Evolutionary conservation across 1,140 invertebrate species (phyloP).

Genomic region (Zaprionus ornatus): DNA sequence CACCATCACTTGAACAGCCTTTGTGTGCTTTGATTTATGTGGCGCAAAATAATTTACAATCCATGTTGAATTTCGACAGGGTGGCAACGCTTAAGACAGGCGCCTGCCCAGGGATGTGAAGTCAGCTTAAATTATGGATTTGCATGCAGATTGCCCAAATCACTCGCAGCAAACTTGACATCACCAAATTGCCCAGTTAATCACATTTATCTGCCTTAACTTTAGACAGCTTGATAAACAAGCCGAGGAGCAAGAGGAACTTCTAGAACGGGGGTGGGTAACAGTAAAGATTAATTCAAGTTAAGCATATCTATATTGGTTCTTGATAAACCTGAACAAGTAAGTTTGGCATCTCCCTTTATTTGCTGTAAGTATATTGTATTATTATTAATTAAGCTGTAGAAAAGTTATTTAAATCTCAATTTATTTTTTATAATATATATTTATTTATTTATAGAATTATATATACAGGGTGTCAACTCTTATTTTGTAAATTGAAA

Average conservation of each 20-base stretch:
- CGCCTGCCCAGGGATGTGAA: constrained; percentile 19
- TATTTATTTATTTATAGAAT: too few relatives aligned
- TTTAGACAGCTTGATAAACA: not conserved
- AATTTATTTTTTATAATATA: too few relatives aligned
- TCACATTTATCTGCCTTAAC: constrained; percentile 5
- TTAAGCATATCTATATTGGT: not conserved
- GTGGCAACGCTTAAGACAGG: constrained; percentile 23
- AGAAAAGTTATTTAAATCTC: too few relatives aligned
- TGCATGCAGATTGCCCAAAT: constrained; percentile 26
- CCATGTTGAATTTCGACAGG: constrained; percentile 27
- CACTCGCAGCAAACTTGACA: constrained; percentile 5
- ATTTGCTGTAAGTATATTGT: too few relatives aligned
- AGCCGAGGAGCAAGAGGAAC: not conserved
- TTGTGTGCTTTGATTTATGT: constrained; percentile 73
- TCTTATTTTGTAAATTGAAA: too few relatives aligned
- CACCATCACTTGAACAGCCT: constrained; percentile 26
- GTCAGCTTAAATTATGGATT: constrained; percentile 35
- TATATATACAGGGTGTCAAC: too few relatives aligned
- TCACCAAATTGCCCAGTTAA: constrained; percentile 20
- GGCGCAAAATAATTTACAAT: constrained; percentile 70
- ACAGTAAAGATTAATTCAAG: not conserved
- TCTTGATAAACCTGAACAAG: too few relatives aligned
- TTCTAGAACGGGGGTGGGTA: not conserved
- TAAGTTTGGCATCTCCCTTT: too few relatives aligned
- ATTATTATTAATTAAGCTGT: too few relatives aligned